Evolutionary conservation across 2,113 vertebrate species (phyloP), one percentile per base, ranked within the genome.

Genomic region (Bufo gargarizans): DNA sequence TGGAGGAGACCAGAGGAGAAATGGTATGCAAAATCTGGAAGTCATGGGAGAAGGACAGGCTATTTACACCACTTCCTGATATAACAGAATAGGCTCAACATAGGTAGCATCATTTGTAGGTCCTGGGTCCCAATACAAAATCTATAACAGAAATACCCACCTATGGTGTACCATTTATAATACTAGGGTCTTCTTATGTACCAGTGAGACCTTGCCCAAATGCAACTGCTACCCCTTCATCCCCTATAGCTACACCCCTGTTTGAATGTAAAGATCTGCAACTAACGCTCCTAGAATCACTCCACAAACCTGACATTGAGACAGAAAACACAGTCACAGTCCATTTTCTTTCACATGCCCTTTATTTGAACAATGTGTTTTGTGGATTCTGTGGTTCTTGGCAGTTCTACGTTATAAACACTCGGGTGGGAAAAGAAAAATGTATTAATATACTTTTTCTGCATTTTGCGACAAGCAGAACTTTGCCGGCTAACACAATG

Each of bases 401-500:
- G 71, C 71, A 74, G 43, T 45, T 4, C 11, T 4, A 6, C 47
- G 71, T 74, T 47, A 74, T 74, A 74, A 74, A 74, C 45, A 74
- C 71, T 47, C 49, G 56, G 74, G 58, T 50, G 56, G 33, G 85
- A 65, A 77, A 61, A 65, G 16, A 63, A 86, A 77, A 78, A 77
- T 78, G 74, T 53, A 78, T 61, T 82, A 16, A n/a, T 59, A 80
- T 72, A 22, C 12, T 88, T 71, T 81, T 82, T 74, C 17, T n/a
- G 17, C 19, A 47, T 82, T 58, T 88, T 63, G 56, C 47, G 69
- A 88, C 79, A 61, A 43, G 69, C 43, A 74, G 78, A 72, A 63
- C 20, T 82, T 63, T 82, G 67, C 69, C 50, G 55, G 71, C 79
- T 76, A 61, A 83, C 45, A 82, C 86, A 88, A 88, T 88, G 86